Evolutionary conservation across 1,140 invertebrate species (phyloP), one percentile per base, ranked within the genome.

Genomic region (Formica exsecta): DNA sequence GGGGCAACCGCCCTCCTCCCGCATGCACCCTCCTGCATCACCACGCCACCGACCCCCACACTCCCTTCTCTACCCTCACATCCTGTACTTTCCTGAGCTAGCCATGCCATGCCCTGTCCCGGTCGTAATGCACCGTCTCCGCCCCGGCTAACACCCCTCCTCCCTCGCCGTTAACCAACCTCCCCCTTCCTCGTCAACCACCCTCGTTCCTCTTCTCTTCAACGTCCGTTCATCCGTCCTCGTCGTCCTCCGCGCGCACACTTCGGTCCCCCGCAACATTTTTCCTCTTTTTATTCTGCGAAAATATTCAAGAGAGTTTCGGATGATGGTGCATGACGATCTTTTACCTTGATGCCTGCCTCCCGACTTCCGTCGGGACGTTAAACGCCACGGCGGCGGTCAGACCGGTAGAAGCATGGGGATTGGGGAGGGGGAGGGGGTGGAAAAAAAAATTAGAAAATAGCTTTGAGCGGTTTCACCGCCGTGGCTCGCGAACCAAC

Each of bases 1-100:
- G 94, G 94, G 94, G 94, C 93, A 94, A 94, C 92, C 92, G 91
- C 91, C 90, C 89, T 88, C 92, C 92, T 92, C 91, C 91, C 89
- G 85, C 91, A 87, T 92, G 89, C 92, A 92, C 91, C 92, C 89
- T 90, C 92, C 90, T 93, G 90, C 91, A 92, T 92, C 88, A 90
- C 86, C 85, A 79, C 86, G 74, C 65, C 84, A 13, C 86, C 66
- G 68, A 19, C 51, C 44, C 65, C 80, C 75, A 48, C 87, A 77
- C 85, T 85, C 81, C 81, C 86, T 86, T 76, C 62, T 73, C 89
- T 86, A 77, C 87, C 90, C 92, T 92, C 93, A 92, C 91, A 91
- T 92, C 91, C 92, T 92, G 92, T 91, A 93, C 91, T 94, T 93
- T 93, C 91, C 92, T 92, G 91, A 94, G 92, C 91, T 92, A 91